phyloP scores from a whole-genome alignment of 2,888 invertebrate genomes.

The Heliconius ismenius region DNA sequence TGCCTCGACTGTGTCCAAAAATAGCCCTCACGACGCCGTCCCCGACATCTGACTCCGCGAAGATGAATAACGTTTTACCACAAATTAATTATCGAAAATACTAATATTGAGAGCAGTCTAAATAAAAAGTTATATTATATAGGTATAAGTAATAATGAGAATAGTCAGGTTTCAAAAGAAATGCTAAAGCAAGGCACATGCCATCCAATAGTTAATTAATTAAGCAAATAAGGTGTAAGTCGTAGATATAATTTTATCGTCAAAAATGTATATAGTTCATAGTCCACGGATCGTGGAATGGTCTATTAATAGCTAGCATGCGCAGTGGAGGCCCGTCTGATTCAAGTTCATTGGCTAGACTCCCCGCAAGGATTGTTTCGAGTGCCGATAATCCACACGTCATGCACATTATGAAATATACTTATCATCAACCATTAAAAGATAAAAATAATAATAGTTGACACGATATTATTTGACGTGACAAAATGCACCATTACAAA shows the following conservation, averaged over 20 bases:
- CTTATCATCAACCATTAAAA: conserved; percentile 6
- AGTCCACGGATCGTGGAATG: conserved; percentile 45
- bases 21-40: conserved; percentile 62
- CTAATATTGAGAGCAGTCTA: background rate
- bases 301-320: conserved; percentile 63
- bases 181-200: background rate
- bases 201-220: conserved; percentile 27
- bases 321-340: conserved; percentile 68
- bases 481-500: background rate
- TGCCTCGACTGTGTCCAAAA: conserved; percentile 73
- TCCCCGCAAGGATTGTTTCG: conserved; percentile 63
- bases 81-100: conserved; percentile 3
- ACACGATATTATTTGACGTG: conserved; percentile 1
- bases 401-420: conserved; percentile 19
- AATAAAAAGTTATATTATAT: background rate
- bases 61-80: conserved; percentile 27
- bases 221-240: conserved; percentile 33
- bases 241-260: conserved; percentile 34
- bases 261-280: conserved; percentile 38
- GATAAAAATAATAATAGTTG: conserved; percentile 12
- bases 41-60: conserved; percentile 62
- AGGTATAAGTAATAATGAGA: background rate
- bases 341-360: conserved; percentile 73
- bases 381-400: conserved; percentile 39
- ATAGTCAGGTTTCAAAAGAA: background rate